These are phyloP conservation scores for Hypotaenidia philippensis DNA, from an alignment of 2,797 vertebrate species.

Conservation along the genomic window DNA sequence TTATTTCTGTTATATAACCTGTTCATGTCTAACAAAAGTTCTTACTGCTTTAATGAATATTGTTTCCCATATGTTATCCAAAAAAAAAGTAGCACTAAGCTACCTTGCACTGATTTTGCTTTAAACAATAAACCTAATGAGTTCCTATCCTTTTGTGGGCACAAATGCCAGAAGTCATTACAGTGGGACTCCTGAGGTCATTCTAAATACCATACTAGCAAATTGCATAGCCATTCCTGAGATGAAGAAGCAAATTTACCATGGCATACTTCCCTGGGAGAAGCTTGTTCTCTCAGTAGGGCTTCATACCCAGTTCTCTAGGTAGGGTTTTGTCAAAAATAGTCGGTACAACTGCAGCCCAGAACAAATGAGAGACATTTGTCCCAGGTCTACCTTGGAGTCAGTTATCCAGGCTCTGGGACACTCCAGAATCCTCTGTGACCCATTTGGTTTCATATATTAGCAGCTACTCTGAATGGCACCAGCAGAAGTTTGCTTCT, in stretches of 20 bases:
- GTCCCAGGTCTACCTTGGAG: too few relatives aligned
- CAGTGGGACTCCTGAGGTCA: background rate
- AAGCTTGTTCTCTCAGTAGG: background rate
- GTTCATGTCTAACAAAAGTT: background rate
- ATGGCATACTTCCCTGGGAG: background rate
- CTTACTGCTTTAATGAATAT: background rate
- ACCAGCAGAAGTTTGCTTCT: background rate
- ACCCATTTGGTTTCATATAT: background rate
- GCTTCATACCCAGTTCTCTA: background rate
- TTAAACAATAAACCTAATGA: background rate
- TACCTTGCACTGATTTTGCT: conserved; percentile 26
- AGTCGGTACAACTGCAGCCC: background rate
- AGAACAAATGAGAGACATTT: background rate
- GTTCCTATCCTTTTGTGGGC: background rate
- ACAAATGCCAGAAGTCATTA: background rate
- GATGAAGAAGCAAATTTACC: background rate
- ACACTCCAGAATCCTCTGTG: too few relatives aligned
- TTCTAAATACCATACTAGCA: background rate
- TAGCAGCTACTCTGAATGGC: background rate
- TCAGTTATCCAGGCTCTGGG: too few relatives aligned
- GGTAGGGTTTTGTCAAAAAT: background rate
- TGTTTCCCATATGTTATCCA: background rate
- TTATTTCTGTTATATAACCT: background rate
- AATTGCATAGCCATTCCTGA: background rate
- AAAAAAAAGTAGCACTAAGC: conserved; percentile 22